Percentiles rank a stretch among this genome's conserved stretches.
Conservation (phyloP, 2,797 vertebrate species). For the Anguilla pacifica region DNA sequence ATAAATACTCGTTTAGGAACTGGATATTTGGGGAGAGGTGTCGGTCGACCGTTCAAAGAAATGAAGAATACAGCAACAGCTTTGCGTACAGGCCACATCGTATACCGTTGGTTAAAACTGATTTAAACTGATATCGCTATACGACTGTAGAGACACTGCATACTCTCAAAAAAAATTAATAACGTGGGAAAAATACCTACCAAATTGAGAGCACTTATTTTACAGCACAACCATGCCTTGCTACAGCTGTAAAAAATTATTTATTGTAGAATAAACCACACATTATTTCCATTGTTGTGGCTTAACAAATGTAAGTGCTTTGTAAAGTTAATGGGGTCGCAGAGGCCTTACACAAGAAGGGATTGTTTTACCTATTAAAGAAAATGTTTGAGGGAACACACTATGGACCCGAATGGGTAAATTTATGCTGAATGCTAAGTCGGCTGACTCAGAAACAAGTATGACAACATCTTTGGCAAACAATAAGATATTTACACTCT, state of each 20-base stretch:
- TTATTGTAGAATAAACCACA: neutral
- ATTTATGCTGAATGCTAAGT: conserved; percentile 18
- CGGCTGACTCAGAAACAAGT: conserved; percentile 19
- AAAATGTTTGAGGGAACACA: conserved; percentile 15
- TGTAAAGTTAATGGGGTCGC: conserved; percentile 37
- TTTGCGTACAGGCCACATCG: neutral
- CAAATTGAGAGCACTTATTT: conserved; percentile 20
- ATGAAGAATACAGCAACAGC: neutral
- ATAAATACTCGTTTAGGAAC: conserved; percentile 8
- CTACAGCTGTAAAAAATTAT: neutral
- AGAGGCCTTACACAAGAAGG: neutral
- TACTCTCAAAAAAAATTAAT: neutral
- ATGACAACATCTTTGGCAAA: conserved; percentile 37
- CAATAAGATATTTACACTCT: conserved; percentile 34
- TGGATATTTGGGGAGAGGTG: neutral
- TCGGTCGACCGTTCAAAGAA: neutral
- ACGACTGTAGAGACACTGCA: neutral
- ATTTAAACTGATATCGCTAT: neutral
- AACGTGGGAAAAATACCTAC: neutral
- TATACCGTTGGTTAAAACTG: neutral
- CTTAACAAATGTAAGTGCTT: conserved; percentile 56
- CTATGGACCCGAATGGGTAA: conserved; percentile 11
- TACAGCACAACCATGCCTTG: neutral
- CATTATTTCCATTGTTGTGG: conserved; percentile 29
- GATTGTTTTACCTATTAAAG: neutral